phyloP scores from a whole-genome alignment of 1,140 invertebrate species.

The Halesus radiatus region DNA sequence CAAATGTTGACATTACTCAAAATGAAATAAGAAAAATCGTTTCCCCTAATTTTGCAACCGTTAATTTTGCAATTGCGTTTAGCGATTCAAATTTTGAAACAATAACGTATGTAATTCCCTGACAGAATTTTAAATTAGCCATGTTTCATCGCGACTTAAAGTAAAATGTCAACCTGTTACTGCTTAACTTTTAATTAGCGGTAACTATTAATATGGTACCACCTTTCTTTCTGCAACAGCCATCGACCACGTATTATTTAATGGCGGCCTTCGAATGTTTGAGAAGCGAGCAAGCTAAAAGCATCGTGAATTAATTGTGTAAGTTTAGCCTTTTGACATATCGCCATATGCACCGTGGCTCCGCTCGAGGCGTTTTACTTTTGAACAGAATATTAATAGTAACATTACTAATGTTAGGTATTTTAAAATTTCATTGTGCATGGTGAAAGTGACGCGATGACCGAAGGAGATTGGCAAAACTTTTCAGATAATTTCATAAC shows the following conservation, averaged over 20 bases:
- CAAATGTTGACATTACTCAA: too few species aligned
- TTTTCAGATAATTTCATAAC: background rate
- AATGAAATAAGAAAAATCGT: too few species aligned
- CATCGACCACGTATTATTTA: slow-evolving; percentile 10
- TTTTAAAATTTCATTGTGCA: background rate
- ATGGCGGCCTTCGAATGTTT: slow-evolving; percentile 29
- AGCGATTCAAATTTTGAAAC: too few species aligned
- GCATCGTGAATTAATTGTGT: slow-evolving; percentile 25
- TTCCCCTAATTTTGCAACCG: too few species aligned
- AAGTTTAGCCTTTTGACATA: slow-evolving; percentile 22
- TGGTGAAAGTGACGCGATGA: slow-evolving; percentile 14
- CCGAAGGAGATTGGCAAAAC: background rate
- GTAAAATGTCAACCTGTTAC: slow-evolving; percentile 30
- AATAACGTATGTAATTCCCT: background rate
- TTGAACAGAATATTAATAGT: background rate
- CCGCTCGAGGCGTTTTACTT: slow-evolving; percentile 2
- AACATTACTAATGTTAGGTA: background rate
- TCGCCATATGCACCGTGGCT: slow-evolving; percentile 13
- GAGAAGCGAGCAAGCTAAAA: slow-evolving; percentile 16
- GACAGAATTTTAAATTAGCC: background rate
- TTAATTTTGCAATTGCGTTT: too few species aligned
- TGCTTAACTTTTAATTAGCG: slow-evolving; percentile 11
- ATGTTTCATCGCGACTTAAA: background rate
- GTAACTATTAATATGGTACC: slow-evolving; percentile 6
- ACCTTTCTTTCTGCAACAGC: slow-evolving; percentile 28